These are phyloP conservation scores for Quadriops clusia DNA, from an alignment of 2,888 invertebrate species.

Conservation along the genomic window DNA sequence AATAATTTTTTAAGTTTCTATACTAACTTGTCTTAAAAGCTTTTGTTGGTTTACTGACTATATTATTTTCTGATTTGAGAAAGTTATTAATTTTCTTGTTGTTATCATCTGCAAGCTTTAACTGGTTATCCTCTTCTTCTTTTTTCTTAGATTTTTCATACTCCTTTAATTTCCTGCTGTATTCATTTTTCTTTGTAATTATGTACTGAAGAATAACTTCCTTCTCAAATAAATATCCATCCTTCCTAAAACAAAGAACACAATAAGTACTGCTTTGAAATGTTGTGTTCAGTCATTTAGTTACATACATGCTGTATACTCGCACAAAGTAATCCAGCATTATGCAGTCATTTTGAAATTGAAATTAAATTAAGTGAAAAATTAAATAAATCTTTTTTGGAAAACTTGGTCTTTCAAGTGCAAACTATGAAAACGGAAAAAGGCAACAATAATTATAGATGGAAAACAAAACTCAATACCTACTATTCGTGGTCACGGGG, in stretches of 20 bases:
- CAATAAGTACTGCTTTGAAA: too few relatives aligned
- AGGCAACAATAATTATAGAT: too few relatives aligned
- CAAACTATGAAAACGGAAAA: too few relatives aligned
- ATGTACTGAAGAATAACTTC: constrained; percentile 94
- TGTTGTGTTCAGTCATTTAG: too few relatives aligned
- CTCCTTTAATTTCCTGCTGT: constrained; percentile 77
- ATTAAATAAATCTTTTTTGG: constrained; percentile 1
- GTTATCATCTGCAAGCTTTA: constrained; percentile 61
- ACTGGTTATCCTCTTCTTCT: constrained; percentile 57
- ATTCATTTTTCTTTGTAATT: constrained; percentile 86
- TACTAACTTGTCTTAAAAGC: constrained; percentile 29
- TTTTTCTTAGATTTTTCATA: constrained; percentile 79
- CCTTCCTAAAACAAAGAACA: constrained; percentile 48
- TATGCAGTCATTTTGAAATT: too few relatives aligned
- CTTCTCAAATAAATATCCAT: constrained; percentile 93
- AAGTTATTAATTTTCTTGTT: constrained; percentile 66
- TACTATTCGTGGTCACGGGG: too few relatives aligned
- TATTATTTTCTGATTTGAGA: constrained; percentile 70
- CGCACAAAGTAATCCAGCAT: too few relatives aligned
- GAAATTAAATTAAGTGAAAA: not conserved
- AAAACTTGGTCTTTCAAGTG: too few relatives aligned
- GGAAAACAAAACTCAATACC: too few relatives aligned
- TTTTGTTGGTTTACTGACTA: constrained; percentile 43
- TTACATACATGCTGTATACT: too few relatives aligned
- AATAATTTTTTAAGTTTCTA: constrained; percentile 1